These are phyloP conservation scores for Drosophila auraria DNA, from an alignment of 1,140 invertebrate species.

Conservation along the genomic window DNA sequence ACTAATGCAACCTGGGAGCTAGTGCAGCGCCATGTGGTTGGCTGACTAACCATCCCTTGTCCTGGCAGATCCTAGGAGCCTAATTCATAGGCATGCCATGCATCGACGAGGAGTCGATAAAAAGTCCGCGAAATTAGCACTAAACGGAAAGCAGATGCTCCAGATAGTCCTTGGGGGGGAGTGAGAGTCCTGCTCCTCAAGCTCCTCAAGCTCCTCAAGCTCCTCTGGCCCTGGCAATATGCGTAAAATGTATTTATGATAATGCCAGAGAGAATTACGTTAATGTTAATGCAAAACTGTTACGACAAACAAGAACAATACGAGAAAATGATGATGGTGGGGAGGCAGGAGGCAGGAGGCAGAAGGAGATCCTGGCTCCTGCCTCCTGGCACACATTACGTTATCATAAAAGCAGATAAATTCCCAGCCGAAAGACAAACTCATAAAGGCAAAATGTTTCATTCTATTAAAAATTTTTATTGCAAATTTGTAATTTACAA, in stretches of 20 bases:
- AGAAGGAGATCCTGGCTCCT: neutral
- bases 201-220: neutral
- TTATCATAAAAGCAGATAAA: conserved; percentile 85
- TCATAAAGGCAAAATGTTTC: conserved; percentile 84
- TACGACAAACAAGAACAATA: conserved; percentile 82
- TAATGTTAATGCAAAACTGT: conserved; percentile 84
- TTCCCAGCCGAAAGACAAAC: conserved; percentile 76
- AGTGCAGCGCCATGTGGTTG: conserved; percentile 26
- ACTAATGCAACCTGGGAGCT: conserved; percentile 13
- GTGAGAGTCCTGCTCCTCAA: neutral
- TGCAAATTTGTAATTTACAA: conserved; percentile 85
- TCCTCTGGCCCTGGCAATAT: conserved; percentile 61
- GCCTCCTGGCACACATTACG: conserved; percentile 38
- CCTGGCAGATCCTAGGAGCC: conserved; percentile 3
- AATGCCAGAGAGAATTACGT: conserved; percentile 84
- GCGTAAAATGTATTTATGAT: conserved; percentile 85
- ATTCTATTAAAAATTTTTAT: conserved; percentile 85
- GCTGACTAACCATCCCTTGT: conserved; percentile 17
- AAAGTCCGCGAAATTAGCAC: conserved; percentile 56
- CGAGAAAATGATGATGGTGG: conserved; percentile 73
- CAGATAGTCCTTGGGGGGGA: conserved; percentile 13
- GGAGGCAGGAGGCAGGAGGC: neutral
- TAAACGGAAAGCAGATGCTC: conserved; percentile 60
- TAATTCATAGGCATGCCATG: conserved; percentile 56
- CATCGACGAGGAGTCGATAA: conserved; percentile 50